Percentiles rank a stretch among this genome's conserved stretches.
Evolutionary conservation across 2,888 invertebrate species (phyloP).

Genomic region (Antheraea yamamai): DNA sequence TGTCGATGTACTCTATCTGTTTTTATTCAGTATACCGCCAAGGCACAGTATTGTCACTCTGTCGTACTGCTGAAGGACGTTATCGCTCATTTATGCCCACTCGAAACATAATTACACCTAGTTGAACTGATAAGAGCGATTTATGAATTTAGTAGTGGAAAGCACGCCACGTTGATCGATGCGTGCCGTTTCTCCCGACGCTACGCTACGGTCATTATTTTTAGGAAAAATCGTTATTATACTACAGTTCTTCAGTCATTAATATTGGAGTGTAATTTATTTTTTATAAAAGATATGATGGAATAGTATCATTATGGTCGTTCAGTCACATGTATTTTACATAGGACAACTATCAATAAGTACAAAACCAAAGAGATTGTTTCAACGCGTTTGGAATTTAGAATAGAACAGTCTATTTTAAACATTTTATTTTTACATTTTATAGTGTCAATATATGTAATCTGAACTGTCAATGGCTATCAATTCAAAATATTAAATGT

Average conservation of each 20-base stretch:
- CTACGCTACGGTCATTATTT: conserved; percentile 12
- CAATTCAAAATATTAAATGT: too few species aligned
- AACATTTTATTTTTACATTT: too few species aligned
- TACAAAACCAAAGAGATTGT: too few species aligned
- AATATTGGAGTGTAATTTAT: neutral
- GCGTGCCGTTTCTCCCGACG: neutral
- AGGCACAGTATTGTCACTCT: too few species aligned
- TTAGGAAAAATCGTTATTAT: neutral
- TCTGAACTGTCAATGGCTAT: too few species aligned
- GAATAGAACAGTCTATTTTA: too few species aligned
- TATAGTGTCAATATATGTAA: too few species aligned
- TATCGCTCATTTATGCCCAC: neutral
- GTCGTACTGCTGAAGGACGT: neutral
- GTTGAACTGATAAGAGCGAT: conserved; percentile 9
- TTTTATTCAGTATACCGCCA: too few species aligned
- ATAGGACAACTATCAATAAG: too few species aligned
- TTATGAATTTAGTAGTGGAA: neutral
- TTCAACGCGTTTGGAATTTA: too few species aligned
- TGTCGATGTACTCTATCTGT: too few species aligned
- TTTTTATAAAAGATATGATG: neutral
- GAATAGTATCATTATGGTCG: neutral
- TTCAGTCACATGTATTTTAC: neutral
- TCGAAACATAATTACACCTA: conserved; percentile 8
- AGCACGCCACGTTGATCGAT: conserved; percentile 13
- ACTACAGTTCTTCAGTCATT: neutral